Evolutionary conservation across 1,140 invertebrate species (phyloP), one percentile per base, ranked within the genome.

Genomic region (Papilio xuthus): DNA sequence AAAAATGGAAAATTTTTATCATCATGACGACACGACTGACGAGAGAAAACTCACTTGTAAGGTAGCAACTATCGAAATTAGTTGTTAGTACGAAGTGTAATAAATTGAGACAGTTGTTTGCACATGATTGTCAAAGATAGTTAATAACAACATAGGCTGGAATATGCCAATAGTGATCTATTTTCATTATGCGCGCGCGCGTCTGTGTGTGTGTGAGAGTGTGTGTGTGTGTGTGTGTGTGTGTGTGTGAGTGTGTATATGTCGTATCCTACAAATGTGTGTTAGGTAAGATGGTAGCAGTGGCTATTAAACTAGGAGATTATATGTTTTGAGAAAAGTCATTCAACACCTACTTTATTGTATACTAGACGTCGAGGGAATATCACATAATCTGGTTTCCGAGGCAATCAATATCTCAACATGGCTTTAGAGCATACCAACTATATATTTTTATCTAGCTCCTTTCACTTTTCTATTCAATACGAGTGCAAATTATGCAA

Each of bases 261-360:
- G n/a, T n/a, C n/a, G n/a, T n/a, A n/a, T n/a, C n/a, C n/a, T n/a
- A n/a, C n/a, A n/a, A 50, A 50, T 4, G 47, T 15, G 47, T 18
- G 15, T 50, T 4, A 2, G 47, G 18, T 50, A 50, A 28, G 12
- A 13, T 28, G 1, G 13, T 63, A 28, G 60, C 60, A 12, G 53
- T 56, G 53, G 12, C 23, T 13, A 26, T 28, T 63, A 63, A 63
- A 63, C 60, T 28, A 63, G 60, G 60, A 28, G 28, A 63, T 63
- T 26, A 63, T 63, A 63, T 63, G 60, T 63, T 63, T 63, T 63
- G 60, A 63, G 60, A 63, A 63, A 28, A 63, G n/a, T 28, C 23
- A 28, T 63, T 63, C 10, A 63, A 63, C 28, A 26, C 10, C 8
- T 7, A 9, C 20, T 26, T 60, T 9, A 60, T 23, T 60, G 20